phyloP scores from a whole-genome alignment of 1,140 invertebrate genomes.

The Camponotus pennsylvanicus region DNA sequence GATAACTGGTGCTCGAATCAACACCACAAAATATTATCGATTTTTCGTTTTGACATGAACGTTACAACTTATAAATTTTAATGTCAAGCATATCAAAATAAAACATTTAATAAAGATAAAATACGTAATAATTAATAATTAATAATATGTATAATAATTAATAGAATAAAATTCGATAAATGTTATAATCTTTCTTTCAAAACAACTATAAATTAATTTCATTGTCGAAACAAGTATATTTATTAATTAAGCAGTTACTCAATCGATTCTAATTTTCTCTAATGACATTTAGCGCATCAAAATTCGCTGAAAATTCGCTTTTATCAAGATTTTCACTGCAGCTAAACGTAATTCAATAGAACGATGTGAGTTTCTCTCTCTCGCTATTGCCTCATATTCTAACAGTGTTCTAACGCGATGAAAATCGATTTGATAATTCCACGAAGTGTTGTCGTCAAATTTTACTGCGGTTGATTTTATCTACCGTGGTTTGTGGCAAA shows the following conservation, averaged over 20 bases:
- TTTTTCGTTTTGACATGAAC: background rate
- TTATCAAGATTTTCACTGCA: background rate
- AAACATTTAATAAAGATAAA: background rate
- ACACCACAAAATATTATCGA: background rate
- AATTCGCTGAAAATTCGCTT: background rate
- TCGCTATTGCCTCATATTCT: background rate
- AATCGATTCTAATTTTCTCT: background rate
- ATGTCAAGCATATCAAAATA: background rate
- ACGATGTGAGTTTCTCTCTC: conserved; percentile 24
- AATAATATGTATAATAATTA: background rate
- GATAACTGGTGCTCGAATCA: background rate
- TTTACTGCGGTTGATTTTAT: conserved; percentile 42
- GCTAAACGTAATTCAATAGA: conserved; percentile 20
- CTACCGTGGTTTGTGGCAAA: conserved; percentile 28
- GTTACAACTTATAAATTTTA: background rate
- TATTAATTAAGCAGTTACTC: background rate
- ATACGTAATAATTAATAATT: background rate
- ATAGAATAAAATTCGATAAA: background rate
- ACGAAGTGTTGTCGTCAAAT: background rate
- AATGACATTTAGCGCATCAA: background rate
- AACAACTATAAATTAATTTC: background rate
- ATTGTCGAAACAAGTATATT: background rate
- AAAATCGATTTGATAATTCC: conserved; percentile 47
- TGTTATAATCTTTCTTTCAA: background rate
- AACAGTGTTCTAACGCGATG: conserved; percentile 1